phyloP scores from a whole-genome alignment of 2,113 vertebrate genomes.

The Malurus alboscapulatus region DNA sequence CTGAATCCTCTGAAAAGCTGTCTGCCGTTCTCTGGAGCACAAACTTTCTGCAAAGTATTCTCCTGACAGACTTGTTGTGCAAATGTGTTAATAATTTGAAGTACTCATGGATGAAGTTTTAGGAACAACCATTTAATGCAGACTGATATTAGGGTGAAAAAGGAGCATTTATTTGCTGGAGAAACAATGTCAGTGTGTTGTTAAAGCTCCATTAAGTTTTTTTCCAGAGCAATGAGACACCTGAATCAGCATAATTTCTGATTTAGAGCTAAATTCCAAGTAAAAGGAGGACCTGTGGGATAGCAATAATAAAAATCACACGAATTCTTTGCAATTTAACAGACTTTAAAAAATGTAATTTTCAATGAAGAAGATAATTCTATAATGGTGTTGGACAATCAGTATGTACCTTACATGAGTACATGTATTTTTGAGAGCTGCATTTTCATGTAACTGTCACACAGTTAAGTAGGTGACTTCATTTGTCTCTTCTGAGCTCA shows the following conservation, averaged over 20 bases:
- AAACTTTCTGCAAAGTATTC: background rate
- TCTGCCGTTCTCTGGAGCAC: rapidly evolving
- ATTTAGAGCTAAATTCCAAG: background rate
- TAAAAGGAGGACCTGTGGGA: background rate
- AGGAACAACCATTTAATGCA: background rate
- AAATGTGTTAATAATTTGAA: background rate
- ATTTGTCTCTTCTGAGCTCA: background rate
- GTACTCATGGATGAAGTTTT: background rate
- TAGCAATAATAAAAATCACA: background rate
- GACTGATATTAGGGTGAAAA: background rate
- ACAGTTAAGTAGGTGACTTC: background rate
- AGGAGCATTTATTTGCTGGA: background rate
- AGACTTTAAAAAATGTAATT: background rate
- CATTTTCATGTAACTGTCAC: background rate
- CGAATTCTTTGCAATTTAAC: background rate
- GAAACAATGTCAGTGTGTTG: background rate
- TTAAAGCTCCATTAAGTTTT: background rate
- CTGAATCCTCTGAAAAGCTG: background rate
- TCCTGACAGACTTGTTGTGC: background rate
- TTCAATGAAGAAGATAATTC: background rate
- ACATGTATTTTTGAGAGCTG: background rate
- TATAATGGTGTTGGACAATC: background rate
- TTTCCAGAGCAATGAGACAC: background rate
- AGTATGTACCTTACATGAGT: background rate
- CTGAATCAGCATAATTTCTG: background rate